Conservation (phyloP, 2,888 invertebrate genomes). For the Callosobruchus maculatus region DNA sequence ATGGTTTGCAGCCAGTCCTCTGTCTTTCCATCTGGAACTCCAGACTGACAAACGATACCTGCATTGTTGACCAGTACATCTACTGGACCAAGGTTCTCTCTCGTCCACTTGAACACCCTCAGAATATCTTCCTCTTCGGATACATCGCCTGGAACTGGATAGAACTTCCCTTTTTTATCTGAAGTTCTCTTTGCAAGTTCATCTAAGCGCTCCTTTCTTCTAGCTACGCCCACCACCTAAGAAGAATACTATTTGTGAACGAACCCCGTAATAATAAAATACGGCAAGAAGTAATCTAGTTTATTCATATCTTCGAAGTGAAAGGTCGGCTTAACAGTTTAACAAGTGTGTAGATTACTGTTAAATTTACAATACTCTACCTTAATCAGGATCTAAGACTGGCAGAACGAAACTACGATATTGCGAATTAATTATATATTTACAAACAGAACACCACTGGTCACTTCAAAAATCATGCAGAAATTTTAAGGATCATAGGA, state of each 20-base stretch:
- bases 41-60: conserved; percentile 14
- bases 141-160: conserved; percentile 27
- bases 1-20: conserved; percentile 13
- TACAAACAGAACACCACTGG: too few species aligned
- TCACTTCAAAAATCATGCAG: too few species aligned
- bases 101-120: conserved; percentile 29
- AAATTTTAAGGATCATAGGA: too few species aligned
- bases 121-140: conserved; percentile 31
- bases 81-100: conserved; percentile 30
- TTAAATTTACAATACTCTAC: too few species aligned
- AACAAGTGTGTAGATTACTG: too few species aligned
- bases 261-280: too few species aligned
- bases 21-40: conserved; percentile 20
- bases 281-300: too few species aligned
- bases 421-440: too few species aligned
- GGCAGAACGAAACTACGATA: too few species aligned
- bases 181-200: conserved; percentile 17
- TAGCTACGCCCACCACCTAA: conserved; percentile 23
- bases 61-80: conserved; percentile 33
- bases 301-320: too few species aligned
- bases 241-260: neutral
- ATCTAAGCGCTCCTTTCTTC: conserved; percentile 26
- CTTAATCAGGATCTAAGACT: too few species aligned
- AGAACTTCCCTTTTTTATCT: conserved; percentile 26
- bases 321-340: too few species aligned